Percentiles rank a stretch among this genome's conserved stretches.
Conservation (phyloP, 2,888 invertebrate species). For the Papilio demoleus region DNA sequence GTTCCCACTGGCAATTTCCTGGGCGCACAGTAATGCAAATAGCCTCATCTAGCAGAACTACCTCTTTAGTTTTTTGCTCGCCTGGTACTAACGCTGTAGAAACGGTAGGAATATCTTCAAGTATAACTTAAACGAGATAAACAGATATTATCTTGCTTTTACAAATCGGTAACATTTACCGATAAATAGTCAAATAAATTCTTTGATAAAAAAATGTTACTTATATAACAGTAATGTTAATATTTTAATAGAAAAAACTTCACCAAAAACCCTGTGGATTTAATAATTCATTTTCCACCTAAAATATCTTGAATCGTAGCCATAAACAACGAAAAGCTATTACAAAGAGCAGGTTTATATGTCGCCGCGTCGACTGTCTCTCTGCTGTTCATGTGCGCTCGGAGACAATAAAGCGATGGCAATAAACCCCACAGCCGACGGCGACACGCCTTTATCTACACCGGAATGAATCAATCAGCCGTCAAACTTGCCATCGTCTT, state of each 20-base stretch:
- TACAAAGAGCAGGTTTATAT: slow-evolving; percentile 49
- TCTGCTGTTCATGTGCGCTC: slow-evolving; percentile 56
- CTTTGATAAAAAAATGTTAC: too few relatives aligned
- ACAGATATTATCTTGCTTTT: not conserved
- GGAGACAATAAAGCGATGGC: slow-evolving; percentile 66
- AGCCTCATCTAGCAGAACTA: slow-evolving; percentile 57
- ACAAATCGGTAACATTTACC: not conserved
- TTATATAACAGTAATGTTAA: not conserved
- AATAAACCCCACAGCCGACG: slow-evolving; percentile 61
- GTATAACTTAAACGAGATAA: not conserved
- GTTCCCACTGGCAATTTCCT: slow-evolving; percentile 58
- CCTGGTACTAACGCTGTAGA: slow-evolving; percentile 24
- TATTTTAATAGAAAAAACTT: not conserved
- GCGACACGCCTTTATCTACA: slow-evolving; percentile 60
- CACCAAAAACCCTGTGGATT: not conserved
- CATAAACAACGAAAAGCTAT: slow-evolving; percentile 58
- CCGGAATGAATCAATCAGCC: slow-evolving; percentile 72
- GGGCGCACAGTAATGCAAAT: slow-evolving; percentile 62
- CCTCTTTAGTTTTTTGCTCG: slow-evolving; percentile 56
- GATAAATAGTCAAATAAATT: too few relatives aligned
- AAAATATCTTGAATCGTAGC: slow-evolving; percentile 53
- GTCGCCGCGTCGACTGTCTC: slow-evolving; percentile 46
- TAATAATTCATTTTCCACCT: slow-evolving; percentile 34
- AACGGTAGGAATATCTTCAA: not conserved
- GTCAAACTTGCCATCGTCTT: slow-evolving; percentile 58